Evolutionary conservation across 2,888 invertebrate species (phyloP).

Genomic region (Colostygia pectinataria): DNA sequence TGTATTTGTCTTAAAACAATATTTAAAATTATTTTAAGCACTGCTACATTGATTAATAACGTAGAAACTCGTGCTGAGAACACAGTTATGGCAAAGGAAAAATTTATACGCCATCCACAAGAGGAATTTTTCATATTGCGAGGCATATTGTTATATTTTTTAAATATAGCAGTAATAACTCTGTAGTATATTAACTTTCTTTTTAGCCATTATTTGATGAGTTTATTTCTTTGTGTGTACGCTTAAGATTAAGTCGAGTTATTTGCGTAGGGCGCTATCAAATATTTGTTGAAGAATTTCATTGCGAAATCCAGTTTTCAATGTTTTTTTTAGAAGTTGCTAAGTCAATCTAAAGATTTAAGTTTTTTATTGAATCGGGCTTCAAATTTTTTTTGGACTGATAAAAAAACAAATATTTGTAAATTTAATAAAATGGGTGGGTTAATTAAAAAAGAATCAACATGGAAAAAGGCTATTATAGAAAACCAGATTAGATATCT

Average conservation of each 20-base stretch:
- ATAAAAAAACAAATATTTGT: background rate
- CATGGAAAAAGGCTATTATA: no score
- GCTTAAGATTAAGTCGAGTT: conserved; percentile 47
- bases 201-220: conserved; percentile 27
- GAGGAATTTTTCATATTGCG: conserved; percentile 70
- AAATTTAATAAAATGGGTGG: no score
- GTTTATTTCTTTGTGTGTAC: conserved; percentile 41
- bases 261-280: conserved; percentile 47
- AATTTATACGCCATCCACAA: conserved; percentile 65
- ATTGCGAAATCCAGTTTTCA: conserved; percentile 37
- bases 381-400: conserved; percentile 7
- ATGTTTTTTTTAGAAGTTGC: conserved; percentile 37
- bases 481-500: no score
- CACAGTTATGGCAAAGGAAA: conserved; percentile 33
- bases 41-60: conserved; percentile 5
- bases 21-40: no score
- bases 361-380: conserved; percentile 11
- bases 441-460: no score
- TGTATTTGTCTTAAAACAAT: no score
- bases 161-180: conserved; percentile 49
- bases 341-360: conserved; percentile 27
- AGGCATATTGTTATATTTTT: conserved; percentile 60
- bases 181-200: conserved; percentile 24
- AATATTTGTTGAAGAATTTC: conserved; percentile 47
- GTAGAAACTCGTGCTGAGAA: conserved; percentile 3